Base-by-base conservation (phyloP, 1,140 invertebrate species). In the Drosophila ananassae region DNA sequence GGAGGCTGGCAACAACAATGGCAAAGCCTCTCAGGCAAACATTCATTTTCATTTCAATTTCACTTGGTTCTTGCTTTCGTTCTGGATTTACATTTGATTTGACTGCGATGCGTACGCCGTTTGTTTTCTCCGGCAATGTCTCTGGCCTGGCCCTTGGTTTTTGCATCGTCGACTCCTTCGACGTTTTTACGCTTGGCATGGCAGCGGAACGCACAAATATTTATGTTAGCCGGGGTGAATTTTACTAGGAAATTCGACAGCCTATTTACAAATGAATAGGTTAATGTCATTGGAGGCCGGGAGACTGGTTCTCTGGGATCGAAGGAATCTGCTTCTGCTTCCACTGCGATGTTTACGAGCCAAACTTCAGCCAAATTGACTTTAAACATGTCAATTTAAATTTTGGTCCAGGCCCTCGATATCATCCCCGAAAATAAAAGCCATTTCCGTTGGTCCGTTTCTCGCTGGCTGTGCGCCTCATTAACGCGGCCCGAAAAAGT, bases 1-100 rank as follows among this genome's bases (percentile, higher is more conserved):
- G 39, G 63, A 56, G 48, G 50, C 60, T 37, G 56, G 32, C 60
- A 37, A 48, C 55, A 58, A 71, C 64, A 59, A 74, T 78, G 66
- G 72, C 64, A 73, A 77, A 77, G 67, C 50, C 60, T 64, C 54
- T 57, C 55, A 41, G 54, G 56, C 52, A 62, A 69, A 55, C 46
- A 79, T 89, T 89, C 83, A 73, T 63, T 87, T 87, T 87, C 83
- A 87, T 89, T 87, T 89, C 78, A 89, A 87, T 89, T 89, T 87
- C 77, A 75, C 74, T 87, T 72, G 82, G 64, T 67, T 67, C 76
- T 83, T 89, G 83, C 79, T 89, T 85, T 82, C 67, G 68, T 87
- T 87, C 87, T 89, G 83, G 83, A 89, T 87, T 87, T 87, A 87
- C 83, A 87, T 87, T 79, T 89, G 83, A 87, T 87, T 87, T 89